A percentile compares a stretch with the other conserved stretches of the same genome.
Evolutionary conservation across 2,113 vertebrate genomes (phyloP).

Genomic region (Nesospiza acunhae): DNA sequence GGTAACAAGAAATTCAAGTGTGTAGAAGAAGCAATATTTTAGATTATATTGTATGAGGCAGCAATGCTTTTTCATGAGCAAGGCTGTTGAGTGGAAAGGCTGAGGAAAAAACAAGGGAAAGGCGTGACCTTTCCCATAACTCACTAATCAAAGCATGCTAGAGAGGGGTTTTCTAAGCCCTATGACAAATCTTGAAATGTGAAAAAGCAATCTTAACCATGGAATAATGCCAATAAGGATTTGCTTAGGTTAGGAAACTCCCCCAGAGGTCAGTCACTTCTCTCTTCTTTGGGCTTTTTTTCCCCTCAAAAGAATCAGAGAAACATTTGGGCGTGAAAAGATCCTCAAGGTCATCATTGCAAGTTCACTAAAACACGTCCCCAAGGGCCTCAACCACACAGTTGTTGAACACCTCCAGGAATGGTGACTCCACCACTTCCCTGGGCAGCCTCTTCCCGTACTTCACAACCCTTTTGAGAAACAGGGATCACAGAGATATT

Average conservation of each 20-base stretch:
- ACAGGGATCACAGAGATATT: neutral
- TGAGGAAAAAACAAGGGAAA: neutral
- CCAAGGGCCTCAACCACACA: accelerated
- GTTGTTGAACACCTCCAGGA: neutral
- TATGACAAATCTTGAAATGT: neutral
- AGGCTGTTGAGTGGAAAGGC: neutral
- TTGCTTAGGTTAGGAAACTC: neutral
- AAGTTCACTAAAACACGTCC: neutral
- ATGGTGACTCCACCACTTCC: neutral
- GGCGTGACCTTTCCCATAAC: neutral
- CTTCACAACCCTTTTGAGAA: neutral
- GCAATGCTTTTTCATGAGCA: neutral
- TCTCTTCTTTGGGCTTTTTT: neutral
- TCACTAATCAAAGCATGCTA: neutral
- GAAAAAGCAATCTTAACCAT: neutral
- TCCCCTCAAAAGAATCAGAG: neutral
- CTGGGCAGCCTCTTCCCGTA: neutral
- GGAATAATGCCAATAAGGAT: neutral
- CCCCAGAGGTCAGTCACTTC: neutral
- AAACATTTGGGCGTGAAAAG: neutral
- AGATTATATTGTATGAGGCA: neutral
- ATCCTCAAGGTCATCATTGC: neutral
- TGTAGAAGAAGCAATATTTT: neutral
- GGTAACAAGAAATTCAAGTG: neutral
- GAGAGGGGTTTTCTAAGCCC: neutral